Percentiles rank a stretch among this genome's conserved stretches.
Conservation (phyloP, 2,113 vertebrate genomes). For the Furnarius figulus region DNA sequence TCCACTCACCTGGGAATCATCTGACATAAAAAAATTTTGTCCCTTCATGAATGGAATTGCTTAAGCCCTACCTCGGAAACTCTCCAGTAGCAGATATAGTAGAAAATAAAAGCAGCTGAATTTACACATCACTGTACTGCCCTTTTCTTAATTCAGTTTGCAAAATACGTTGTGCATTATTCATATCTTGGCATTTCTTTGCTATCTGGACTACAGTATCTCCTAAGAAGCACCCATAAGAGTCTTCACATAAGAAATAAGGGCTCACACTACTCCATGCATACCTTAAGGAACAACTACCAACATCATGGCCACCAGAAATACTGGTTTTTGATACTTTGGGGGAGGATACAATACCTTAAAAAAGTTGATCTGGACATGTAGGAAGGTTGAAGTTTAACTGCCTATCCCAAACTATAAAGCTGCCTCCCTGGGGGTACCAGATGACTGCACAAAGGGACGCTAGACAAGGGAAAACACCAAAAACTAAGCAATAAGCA, state of each 20-base stretch:
- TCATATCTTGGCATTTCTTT: not conserved
- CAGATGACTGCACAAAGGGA: not conserved
- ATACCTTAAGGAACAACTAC: not conserved
- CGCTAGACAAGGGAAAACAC: not conserved
- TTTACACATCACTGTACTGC: not conserved
- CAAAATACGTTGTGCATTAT: not conserved
- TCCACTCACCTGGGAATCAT: not conserved
- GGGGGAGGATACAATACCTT: not conserved
- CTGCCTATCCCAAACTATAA: not conserved
- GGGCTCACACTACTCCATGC: not conserved
- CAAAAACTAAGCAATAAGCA: not conserved
- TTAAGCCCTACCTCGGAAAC: not conserved
- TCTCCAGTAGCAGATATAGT: not conserved
- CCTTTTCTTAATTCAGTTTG: not conserved
- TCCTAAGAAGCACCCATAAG: not conserved
- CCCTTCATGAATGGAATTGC: not conserved
- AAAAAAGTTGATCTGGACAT: not conserved
- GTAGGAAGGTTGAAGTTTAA: not conserved
- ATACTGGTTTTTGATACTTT: not conserved
- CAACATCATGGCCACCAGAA: not conserved
- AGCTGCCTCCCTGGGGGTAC: not conserved
- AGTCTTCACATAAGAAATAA: not conserved
- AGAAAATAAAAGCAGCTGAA: not conserved
- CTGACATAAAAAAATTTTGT: not conserved
- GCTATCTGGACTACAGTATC: not conserved